Evolutionary conservation across 2,888 invertebrate genomes (phyloP).

Genomic region (Corythucha ciliata): DNA sequence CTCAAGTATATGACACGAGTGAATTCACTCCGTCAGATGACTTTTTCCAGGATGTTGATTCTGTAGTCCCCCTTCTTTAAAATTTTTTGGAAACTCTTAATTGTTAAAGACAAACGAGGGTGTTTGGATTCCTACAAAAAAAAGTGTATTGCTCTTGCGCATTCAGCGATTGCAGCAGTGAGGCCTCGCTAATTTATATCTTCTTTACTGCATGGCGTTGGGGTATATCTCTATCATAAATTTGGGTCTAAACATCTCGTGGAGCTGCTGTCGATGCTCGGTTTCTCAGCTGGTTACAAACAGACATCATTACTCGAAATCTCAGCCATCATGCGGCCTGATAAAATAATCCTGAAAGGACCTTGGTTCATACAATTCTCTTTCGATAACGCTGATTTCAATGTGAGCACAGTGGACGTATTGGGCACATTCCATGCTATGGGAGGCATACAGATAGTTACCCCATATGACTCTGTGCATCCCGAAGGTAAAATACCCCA

Average conservation of each 20-base stretch:
- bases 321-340: neutral
- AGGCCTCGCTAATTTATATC: slow-evolving; percentile 15
- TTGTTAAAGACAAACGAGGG: too few species aligned
- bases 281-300: slow-evolving; percentile 5
- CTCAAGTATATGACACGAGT: too few species aligned
- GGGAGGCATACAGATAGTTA: slow-evolving; percentile 2
- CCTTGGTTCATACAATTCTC: slow-evolving; percentile 1
- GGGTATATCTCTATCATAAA: slow-evolving; percentile 16
- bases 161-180: slow-evolving; percentile 10
- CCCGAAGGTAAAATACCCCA: too few species aligned
- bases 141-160: slow-evolving; percentile 10
- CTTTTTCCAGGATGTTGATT: too few species aligned
- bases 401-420: neutral
- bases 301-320: slow-evolving; percentile 9
- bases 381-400: neutral
- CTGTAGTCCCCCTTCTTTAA: too few species aligned
- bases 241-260: slow-evolving; percentile 17
- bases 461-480: neutral
- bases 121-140: too few species aligned
- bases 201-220: slow-evolving; percentile 16
- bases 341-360: too few species aligned
- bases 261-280: slow-evolving; percentile 12
- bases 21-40: too few species aligned
- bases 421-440: neutral
- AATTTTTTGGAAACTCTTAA: too few species aligned